Base-by-base conservation (phyloP, 2,113 vertebrate species). In the Lepus europaeus region DNA sequence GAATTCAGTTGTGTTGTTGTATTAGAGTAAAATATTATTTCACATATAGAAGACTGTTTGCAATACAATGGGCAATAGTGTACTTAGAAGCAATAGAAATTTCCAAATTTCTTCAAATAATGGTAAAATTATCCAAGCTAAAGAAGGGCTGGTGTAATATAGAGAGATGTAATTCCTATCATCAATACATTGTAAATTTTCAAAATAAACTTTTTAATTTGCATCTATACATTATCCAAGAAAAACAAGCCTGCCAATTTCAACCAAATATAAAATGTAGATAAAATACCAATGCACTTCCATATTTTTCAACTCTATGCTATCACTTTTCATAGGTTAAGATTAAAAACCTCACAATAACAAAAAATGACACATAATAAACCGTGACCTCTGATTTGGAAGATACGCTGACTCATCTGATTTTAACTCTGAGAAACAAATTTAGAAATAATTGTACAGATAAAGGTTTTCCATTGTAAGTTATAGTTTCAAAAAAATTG, bases 231-330 rank as follows among this genome's bases (percentile, higher is more conserved):
- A 56, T 83, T 29, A 61, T 19, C 73, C 76, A 76, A 81, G 27
- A 53, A 80, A 83, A 70, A 31, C 2, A 51, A 61, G 64, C 12
- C 20, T 33, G 80, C 23, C 25, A 59, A n/a, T 88, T 90, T 72
- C 56, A 95, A 74, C 27, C 1, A 68, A 89, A 89, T 25, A 64
- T 25, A 73, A 93, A 93, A 66, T 39, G 56, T 64, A 92, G 69
- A 87, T 31, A 76, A 93, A 61, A 80, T 33, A 33, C 12, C 31
- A 91, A 27, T 61, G 69, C 33, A 74, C 19, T 63, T 66, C 2
- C 12, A 61, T 5, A 29, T 3, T 39, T 29, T 10, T 94, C 81
- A 92, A 94, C 90, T 90, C 16, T 23, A 59, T 29, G 11, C 17
- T 66, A 13, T 56, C 19, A 66, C 17, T 33, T 85, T 76, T 49